Evolutionary conservation across 1,140 invertebrate species (phyloP).

Genomic region (Magallana angulata): DNA sequence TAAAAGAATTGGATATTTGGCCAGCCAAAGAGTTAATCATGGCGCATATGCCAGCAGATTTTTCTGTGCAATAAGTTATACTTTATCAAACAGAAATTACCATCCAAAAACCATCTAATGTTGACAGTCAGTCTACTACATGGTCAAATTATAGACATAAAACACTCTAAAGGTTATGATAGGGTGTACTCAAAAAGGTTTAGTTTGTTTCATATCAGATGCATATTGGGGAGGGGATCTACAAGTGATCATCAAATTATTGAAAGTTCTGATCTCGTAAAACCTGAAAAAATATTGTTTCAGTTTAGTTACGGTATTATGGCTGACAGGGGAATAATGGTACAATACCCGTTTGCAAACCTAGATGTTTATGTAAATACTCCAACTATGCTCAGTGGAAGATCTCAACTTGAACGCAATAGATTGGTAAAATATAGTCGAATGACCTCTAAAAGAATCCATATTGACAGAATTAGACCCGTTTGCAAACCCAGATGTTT

Average conservation of each 20-base stretch:
- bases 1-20: slow-evolving; percentile 42
- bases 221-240: slow-evolving; percentile 41
- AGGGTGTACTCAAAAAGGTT: slow-evolving; percentile 47
- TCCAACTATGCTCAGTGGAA: slow-evolving; percentile 49
- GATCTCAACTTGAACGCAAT: too few species aligned
- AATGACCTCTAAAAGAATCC: too few species aligned
- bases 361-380: slow-evolving; percentile 49
- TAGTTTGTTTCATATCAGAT: slow-evolving; percentile 50
- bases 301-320: slow-evolving; percentile 51
- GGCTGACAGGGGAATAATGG: slow-evolving; percentile 61
- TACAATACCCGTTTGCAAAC: slow-evolving; percentile 58
- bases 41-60: slow-evolving; percentile 39
- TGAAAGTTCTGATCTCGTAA: slow-evolving; percentile 42
- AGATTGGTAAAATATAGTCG: too few species aligned
- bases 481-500: too few species aligned
- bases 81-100: slow-evolving; percentile 59
- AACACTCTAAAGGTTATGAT: slow-evolving; percentile 61
- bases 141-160: slow-evolving; percentile 61
- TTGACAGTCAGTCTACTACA: slow-evolving; percentile 48
- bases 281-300: slow-evolving; percentile 33
- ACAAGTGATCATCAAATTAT: not conserved
- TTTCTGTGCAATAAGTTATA: slow-evolving; percentile 53
- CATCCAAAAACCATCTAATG: slow-evolving; percentile 5
- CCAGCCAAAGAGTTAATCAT: not conserved
- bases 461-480: too few species aligned